Evolutionary conservation across 2,888 invertebrate genomes (phyloP), one percentile per base, ranked within the genome.

Genomic region (Drosophila rubida): DNA sequence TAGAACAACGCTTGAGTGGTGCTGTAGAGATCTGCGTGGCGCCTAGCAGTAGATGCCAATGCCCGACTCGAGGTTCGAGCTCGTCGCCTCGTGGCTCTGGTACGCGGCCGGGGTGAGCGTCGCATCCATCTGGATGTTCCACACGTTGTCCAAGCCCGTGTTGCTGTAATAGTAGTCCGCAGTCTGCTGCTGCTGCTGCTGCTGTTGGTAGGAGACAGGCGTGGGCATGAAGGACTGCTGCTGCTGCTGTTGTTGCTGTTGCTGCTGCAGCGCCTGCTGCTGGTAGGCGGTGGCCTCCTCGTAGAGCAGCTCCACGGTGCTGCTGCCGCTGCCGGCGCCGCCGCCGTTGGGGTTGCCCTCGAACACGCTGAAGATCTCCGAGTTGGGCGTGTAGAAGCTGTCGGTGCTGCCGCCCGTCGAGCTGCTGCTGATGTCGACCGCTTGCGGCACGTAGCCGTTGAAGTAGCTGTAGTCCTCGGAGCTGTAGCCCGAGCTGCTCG

Each of bases 91-190:
- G n/a, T 37, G 50, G 32, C 53, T 58, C 39, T 77, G 78, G 67
- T 66, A 89, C 0, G 78, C 32, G 6, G 61, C 48, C 23, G 75
- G 37, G 1, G 59, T 1, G 0, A 32, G n/a, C 41, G 62, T 62
- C 2, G 88, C 62, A 14, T 90, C 90, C 87, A 89, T 90, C 75
- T 90, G 89, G 32, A 92, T 91, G 57, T 91, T 91, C 91, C 91
- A 91, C 30, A 87, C 86, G 62, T 92, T 91, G 60, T 91, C 90
- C 39, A 86, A 80, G 8, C 86, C 89, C 37, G 90, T 88, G 55
- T 92, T 92, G 81, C 89, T 91, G 69, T 92, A 91, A 58, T 90
- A 92, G 57, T 90, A 91, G 41, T 91, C 91, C 22, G 89, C 81
- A 58, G 87, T 53, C 54, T 80, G 48, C 16, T 74, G 51, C 11